Base-by-base conservation (phyloP, 2,113 vertebrate species). In the Chauna torquata region DNA sequence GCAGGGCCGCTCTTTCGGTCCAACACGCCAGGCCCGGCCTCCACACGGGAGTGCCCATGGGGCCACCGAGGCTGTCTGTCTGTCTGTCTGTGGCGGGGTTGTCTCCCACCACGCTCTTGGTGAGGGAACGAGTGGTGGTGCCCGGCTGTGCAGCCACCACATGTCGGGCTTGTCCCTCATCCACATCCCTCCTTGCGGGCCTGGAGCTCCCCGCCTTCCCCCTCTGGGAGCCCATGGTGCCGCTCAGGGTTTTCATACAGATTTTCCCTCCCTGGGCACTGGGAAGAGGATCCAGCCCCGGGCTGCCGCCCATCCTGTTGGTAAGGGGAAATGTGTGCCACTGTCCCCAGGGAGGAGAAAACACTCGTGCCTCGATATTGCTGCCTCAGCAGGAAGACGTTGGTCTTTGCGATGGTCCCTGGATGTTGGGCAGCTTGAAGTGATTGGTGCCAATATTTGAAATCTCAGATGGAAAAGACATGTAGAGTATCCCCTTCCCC, bases 91-190 rank as follows among this genome's bases (percentile, higher is more conserved):
- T 40, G 54, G 44, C 4, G 7, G 32, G 44, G 24, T 72, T 62
- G 23, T 77, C 75, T 82, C 34, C 61, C 4, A 12, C n/a, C 7
- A 2, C 1, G 4, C 34, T 34, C 15, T 40, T n/a, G n/a, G 52
- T 30, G 40, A 42, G 40, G 25, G 62, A 42, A 17, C 9, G 62
- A 30, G 62, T 24, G n/a, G 58, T 23, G 36, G 58, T 25, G 23
- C 58, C 58, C 8, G 4, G n/a, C 2, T 0, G 1, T 50, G 42
- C 24, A 79, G 74, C 57, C 57, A 34, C 0, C 1, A 0, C 18
- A 4, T 5, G 1, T n/a, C 1, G 8, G 76, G 25, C 57, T 79
- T 0, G 0, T 36, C 25, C n/a, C 79, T 45, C 23, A 2, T 88
- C 52, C 24, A 2, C 25, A 65, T 14, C 27, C 62, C 62, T 65